Conservation (phyloP, 1,140 invertebrate genomes). For the Scaptomyza montana region DNA sequence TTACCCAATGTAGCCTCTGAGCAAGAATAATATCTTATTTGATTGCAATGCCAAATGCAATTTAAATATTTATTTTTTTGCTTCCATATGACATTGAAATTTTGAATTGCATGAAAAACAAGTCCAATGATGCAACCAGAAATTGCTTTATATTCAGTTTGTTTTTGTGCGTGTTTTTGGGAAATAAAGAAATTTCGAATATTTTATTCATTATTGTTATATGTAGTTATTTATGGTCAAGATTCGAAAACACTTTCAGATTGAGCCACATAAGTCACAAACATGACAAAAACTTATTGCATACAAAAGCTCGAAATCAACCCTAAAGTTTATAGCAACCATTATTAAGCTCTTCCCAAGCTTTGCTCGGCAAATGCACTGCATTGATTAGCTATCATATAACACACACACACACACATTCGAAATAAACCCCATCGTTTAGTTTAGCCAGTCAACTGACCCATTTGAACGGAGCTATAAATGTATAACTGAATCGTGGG, state of each 20-base stretch:
- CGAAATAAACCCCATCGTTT: neutral
- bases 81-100: conserved; percentile 23
- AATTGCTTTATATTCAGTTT: neutral
- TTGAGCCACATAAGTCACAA: no score
- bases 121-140: conserved; percentile 10
- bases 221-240: no score
- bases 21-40: conserved; percentile 61
- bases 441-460: conserved; percentile 10
- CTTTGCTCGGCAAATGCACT: neutral
- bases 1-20: neutral
- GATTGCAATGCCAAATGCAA: conserved; percentile 73
- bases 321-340: neutral
- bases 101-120: conserved; percentile 17
- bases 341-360: neutral
- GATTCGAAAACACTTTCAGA: no score
- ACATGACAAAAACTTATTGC: no score
- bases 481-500: conserved; percentile 16
- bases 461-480: conserved; percentile 20
- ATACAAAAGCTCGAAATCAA: neutral
- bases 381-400: conserved; percentile 34
- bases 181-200: no score
- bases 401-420: neutral
- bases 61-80: conserved; percentile 58
- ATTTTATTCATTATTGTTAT: no score
- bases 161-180: neutral